Evolutionary conservation across 2,113 vertebrate species (phyloP).

Genomic region (Oplegnathus fasciatus): DNA sequence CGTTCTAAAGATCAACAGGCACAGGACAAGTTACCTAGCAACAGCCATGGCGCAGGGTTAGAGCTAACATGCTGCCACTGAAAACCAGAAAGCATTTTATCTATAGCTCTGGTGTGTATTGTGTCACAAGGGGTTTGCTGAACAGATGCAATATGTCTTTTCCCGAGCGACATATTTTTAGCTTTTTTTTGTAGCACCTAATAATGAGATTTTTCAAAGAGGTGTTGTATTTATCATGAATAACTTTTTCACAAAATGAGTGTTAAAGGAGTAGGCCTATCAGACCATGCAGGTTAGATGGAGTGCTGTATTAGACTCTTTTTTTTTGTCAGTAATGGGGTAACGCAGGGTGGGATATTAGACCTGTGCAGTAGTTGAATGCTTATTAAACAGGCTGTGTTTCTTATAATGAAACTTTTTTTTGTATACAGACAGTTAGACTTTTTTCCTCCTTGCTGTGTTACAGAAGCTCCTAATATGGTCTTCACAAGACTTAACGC

Average conservation of each 20-base stretch:
- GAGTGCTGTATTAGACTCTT: neutral
- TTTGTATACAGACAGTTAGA: neutral
- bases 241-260: neutral
- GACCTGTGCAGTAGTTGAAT: neutral
- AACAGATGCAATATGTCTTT: neutral
- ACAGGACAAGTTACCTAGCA: conserved; percentile 40
- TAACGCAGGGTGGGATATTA: neutral
- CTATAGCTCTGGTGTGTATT: neutral
- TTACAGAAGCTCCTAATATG: neutral
- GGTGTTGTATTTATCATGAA: neutral
- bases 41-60: conserved; percentile 20
- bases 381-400: neutral
- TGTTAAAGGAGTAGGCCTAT: neutral
- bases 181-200: conserved; percentile 6
- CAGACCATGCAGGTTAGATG: neutral
- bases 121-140: conserved; percentile 25
- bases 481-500: neutral
- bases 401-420: neutral
- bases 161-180: neutral
- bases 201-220: conserved; percentile 17
- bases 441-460: neutral
- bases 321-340: neutral
- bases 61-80: conserved; percentile 5
- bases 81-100: conserved; percentile 13
- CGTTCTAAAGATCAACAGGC: conserved; percentile 18